phyloP scores from a whole-genome alignment of 2,888 invertebrate species.

The Agelastica alni region DNA sequence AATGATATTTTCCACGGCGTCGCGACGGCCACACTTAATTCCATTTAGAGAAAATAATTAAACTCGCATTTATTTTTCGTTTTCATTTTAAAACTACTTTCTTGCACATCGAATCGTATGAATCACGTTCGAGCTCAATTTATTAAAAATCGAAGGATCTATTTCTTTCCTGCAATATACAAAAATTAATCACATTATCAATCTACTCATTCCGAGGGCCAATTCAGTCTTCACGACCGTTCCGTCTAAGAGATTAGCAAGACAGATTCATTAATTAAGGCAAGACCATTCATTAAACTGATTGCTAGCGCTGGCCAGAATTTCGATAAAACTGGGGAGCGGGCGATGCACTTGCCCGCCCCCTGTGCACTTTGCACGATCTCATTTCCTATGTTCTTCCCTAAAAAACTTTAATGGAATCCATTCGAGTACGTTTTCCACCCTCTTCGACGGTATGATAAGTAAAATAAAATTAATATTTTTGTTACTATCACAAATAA shows the following conservation, averaged over 20 bases:
- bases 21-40: background rate
- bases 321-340: slow-evolving; percentile 30
- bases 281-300: slow-evolving; percentile 59
- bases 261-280: slow-evolving; percentile 60
- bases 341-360: slow-evolving; percentile 31
- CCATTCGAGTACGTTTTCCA: slow-evolving; percentile 28
- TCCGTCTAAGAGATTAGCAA: slow-evolving; percentile 60
- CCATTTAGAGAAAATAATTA: too few species aligned
- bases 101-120: background rate
- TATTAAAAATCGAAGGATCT: slow-evolving; percentile 18
- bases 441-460: background rate
- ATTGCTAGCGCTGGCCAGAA: slow-evolving; percentile 45
- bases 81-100: background rate
- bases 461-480: background rate
- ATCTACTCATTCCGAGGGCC: slow-evolving; percentile 54
- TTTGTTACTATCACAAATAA: too few species aligned
- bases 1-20: too few species aligned
- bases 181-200: slow-evolving; percentile 60
- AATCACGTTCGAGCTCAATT: slow-evolving; percentile 18
- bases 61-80: background rate
- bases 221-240: slow-evolving; percentile 53
- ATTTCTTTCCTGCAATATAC: slow-evolving; percentile 41
- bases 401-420: slow-evolving; percentile 32
- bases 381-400: slow-evolving; percentile 31
- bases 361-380: slow-evolving; percentile 33